phyloP scores from a whole-genome alignment of 2,113 vertebrate species.

The Apistogramma diplotaenia region DNA sequence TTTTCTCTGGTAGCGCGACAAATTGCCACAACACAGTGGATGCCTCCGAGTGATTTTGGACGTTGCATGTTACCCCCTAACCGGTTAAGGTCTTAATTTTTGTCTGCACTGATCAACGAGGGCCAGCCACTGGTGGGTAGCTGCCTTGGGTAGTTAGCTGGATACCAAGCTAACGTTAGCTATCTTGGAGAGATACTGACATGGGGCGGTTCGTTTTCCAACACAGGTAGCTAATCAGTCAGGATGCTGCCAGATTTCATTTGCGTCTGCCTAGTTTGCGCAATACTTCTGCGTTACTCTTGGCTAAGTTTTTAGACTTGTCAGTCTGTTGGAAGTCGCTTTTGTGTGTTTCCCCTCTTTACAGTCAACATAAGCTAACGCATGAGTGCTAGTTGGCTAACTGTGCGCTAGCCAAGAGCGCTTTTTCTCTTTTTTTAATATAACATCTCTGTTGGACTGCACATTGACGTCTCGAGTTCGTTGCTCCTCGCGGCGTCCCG shows the following conservation, averaged over 20 bases:
- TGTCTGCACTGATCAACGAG: conserved; percentile 27
- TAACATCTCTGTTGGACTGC: neutral
- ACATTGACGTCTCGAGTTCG: neutral
- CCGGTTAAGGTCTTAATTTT: conserved; percentile 8
- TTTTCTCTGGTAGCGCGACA: neutral
- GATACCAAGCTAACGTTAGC: conserved; percentile 62
- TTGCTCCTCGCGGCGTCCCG: neutral
- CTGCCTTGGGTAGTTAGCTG: conserved; percentile 49
- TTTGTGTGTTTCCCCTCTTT: conserved; percentile 28
- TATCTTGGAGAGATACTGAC: conserved; percentile 48
- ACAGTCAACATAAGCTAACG: conserved; percentile 37
- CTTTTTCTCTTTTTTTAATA: neutral
- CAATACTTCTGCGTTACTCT: neutral
- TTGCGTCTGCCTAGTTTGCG: neutral
- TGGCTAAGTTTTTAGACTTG: conserved; percentile 45
- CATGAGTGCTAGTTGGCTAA: conserved; percentile 60
- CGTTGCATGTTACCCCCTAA: neutral
- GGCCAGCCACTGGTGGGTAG: conserved; percentile 55
- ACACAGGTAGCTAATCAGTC: conserved; percentile 14
- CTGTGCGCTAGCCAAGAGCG: conserved; percentile 18
- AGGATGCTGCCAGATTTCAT: conserved; percentile 25
- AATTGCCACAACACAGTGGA: neutral
- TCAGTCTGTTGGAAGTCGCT: conserved; percentile 24
- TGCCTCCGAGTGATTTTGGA: neutral
- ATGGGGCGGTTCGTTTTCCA: conserved; percentile 49